Percentiles rank a stretch among this genome's conserved stretches.
Conservation (phyloP, 2,113 vertebrate species). For the Saguinus imperator region DNA sequence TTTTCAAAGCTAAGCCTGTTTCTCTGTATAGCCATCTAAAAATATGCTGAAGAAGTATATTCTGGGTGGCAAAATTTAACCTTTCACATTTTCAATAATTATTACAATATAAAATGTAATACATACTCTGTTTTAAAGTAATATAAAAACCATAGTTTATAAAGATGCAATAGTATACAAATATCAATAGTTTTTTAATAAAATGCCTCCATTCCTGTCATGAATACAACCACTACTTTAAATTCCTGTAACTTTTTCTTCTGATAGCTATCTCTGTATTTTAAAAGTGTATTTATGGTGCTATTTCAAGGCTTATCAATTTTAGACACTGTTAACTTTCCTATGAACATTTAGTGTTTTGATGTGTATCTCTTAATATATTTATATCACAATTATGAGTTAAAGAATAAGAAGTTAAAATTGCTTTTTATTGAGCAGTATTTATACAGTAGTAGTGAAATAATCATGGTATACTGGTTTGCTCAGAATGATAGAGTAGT, state of each 20-base stretch:
- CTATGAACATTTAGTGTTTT: not conserved
- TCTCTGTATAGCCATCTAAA: not conserved
- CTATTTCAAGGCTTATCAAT: not conserved
- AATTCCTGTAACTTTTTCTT: not conserved
- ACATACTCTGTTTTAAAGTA: not conserved
- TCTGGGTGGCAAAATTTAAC: not conserved
- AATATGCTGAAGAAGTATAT: not conserved
- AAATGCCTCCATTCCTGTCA: not conserved
- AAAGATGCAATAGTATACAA: not conserved
- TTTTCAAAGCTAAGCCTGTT: not conserved
- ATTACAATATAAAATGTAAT: not conserved
- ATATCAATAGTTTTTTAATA: not conserved
- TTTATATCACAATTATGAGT: not conserved
- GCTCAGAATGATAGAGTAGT: not conserved
- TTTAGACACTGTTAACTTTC: constrained; percentile 9
- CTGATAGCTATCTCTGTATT: not conserved
- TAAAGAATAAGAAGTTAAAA: not conserved
- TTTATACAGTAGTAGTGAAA: not conserved
- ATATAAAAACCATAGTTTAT: not conserved
- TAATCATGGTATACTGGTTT: not conserved
- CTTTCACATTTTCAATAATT: not conserved
- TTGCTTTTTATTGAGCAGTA: not conserved
- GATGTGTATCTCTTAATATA: not conserved
- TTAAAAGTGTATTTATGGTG: not conserved
- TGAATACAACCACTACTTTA: not conserved